phyloP scores from a whole-genome alignment of 2,113 vertebrate species.

The Cathartes aura region DNA sequence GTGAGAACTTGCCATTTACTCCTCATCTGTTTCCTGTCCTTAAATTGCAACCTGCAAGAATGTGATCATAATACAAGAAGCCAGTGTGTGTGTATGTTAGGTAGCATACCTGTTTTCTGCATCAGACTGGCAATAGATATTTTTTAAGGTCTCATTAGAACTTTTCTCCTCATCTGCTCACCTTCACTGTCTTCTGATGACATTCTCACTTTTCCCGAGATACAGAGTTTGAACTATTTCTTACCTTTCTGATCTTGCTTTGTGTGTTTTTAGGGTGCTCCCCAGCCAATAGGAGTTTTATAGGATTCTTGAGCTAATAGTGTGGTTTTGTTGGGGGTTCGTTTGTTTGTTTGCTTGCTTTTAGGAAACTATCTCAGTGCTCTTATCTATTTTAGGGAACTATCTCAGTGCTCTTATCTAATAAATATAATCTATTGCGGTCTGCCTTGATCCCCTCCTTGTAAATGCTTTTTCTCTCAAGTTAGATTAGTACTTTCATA shows the following conservation, averaged over 20 bases:
- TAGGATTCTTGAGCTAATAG: neutral
- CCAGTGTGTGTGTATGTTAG: neutral
- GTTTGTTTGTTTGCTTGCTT: neutral
- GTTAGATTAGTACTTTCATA: neutral
- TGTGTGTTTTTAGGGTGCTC: neutral
- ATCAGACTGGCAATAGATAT: fast-evolving
- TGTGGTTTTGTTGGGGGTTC: neutral
- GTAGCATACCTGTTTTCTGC: neutral
- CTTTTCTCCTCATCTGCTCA: neutral
- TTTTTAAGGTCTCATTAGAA: neutral
- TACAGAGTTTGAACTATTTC: neutral
- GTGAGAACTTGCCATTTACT: neutral
- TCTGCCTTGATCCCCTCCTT: neutral
- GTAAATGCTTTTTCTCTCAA: neutral
- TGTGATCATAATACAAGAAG: neutral
- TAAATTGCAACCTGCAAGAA: neutral
- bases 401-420: neutral
- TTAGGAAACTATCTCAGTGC: neutral
- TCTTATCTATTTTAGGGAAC: neutral
- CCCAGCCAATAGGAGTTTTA: neutral
- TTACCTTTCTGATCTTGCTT: neutral
- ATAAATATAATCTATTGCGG: neutral
- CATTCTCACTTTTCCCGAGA: neutral
- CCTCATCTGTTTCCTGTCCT: neutral
- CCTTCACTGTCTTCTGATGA: neutral